A percentile compares a stretch with the other conserved stretches of the same genome.
phyloP scores from a whole-genome alignment of 2,888 invertebrate genomes.

The Xanthia togata region DNA sequence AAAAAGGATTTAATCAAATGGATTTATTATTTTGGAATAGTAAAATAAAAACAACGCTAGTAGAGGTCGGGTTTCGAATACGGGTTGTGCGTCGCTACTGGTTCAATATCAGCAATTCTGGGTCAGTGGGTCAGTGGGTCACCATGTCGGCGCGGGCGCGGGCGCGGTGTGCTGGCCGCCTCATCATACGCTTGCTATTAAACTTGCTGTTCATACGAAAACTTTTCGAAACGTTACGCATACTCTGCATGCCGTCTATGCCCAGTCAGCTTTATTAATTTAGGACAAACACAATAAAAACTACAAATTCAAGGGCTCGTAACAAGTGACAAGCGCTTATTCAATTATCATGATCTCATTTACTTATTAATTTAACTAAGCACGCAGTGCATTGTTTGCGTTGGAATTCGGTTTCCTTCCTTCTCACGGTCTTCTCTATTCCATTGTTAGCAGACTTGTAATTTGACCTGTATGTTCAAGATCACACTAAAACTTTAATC shows the following conservation, averaged over 20 bases:
- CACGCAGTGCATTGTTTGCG: slow-evolving; percentile 54
- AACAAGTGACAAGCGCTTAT: slow-evolving; percentile 38
- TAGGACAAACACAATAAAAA: slow-evolving; percentile 47
- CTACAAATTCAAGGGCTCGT: slow-evolving; percentile 49
- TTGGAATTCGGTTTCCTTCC: slow-evolving; percentile 59
- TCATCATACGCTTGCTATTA: slow-evolving; percentile 79
- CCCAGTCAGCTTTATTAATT: slow-evolving; percentile 59
- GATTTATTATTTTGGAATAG: slow-evolving; percentile 46
- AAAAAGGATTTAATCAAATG: slow-evolving; percentile 32
- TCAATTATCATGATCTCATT: slow-evolving; percentile 47
- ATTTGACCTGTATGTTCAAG: slow-evolving; percentile 76
- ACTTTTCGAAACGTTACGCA: slow-evolving; percentile 72
- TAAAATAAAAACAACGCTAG: slow-evolving; percentile 77
- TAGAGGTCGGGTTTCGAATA: slow-evolving; percentile 88
- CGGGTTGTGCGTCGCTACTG: slow-evolving; percentile 84
- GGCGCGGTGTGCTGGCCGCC: slow-evolving; percentile 75
- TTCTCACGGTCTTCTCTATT: slow-evolving; percentile 70
- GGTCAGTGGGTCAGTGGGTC: slow-evolving; percentile 90
- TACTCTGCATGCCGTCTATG: slow-evolving; percentile 41
- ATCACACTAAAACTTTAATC: slow-evolving; percentile 67
- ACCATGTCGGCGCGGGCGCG: slow-evolving; percentile 79
- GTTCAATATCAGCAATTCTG: slow-evolving; percentile 90
- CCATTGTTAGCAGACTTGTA: slow-evolving; percentile 70
- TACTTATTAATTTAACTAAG: slow-evolving; percentile 39
- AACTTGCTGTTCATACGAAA: slow-evolving; percentile 81